Evolutionary conservation across 2,113 vertebrate species (phyloP).

Genomic region (Corythaeola cristata): DNA sequence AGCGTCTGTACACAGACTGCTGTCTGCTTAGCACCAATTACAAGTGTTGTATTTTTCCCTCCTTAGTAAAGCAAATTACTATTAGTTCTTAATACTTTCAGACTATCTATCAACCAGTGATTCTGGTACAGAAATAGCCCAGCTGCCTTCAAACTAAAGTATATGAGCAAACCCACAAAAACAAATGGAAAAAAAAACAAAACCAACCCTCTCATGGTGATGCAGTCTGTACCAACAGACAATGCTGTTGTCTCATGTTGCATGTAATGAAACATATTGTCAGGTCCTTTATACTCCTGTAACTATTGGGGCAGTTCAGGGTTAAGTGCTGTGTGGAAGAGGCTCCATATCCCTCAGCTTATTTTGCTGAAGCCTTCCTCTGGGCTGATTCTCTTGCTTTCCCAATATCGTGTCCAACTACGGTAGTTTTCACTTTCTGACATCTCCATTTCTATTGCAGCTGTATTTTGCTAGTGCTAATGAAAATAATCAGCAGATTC

Average conservation of each 20-base stretch:
- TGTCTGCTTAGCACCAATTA: neutral
- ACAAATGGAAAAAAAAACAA: neutral
- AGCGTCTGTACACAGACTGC: neutral
- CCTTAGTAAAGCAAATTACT: neutral
- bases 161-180: neutral
- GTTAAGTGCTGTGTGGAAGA: neutral
- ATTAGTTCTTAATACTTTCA: neutral
- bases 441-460: neutral
- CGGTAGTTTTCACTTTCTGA: neutral
- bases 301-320: neutral
- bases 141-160: neutral
- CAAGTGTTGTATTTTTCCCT: neutral
- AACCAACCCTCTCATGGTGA: neutral
- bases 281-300: neutral
- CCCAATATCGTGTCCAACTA: rapidly evolving
- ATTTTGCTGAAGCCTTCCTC: neutral
- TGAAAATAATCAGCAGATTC: neutral
- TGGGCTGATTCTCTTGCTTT: neutral
- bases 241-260: neutral
- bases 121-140: neutral
- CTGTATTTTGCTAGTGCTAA: neutral
- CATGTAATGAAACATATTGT: neutral
- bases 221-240: neutral
- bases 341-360: neutral
- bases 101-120: neutral